Percentiles rank a stretch among this genome's conserved stretches.
Conservation (phyloP, 2,888 invertebrate genomes). For the Aleiodes testaceus region DNA sequence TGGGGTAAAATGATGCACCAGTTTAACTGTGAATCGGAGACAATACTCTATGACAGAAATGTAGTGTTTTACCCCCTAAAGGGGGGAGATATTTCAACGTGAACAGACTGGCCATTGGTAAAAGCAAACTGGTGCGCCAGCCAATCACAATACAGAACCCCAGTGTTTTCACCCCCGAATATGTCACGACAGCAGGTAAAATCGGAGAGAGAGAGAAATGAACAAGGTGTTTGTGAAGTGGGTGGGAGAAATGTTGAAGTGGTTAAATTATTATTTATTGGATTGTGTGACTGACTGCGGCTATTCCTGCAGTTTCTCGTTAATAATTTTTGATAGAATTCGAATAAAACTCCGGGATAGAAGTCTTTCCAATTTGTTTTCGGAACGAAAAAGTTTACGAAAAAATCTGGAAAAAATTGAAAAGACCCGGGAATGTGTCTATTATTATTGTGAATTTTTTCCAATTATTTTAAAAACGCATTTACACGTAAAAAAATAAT, state of each 20-base stretch:
- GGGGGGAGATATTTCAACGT: slow-evolving; percentile 9
- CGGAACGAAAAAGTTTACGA: no score
- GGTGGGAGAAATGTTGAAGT: slow-evolving; percentile 39
- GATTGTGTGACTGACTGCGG: no score
- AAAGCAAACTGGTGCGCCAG: slow-evolving; percentile 52
- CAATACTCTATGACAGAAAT: slow-evolving; percentile 60
- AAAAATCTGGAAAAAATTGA: no score
- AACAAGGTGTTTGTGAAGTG: slow-evolving; percentile 19
- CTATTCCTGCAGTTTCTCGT: not conserved
- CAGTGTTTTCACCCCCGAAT: slow-evolving; percentile 49
- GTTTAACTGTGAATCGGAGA: slow-evolving; percentile 54
- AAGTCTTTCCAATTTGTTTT: no score
- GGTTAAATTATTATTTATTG: slow-evolving; percentile 52
- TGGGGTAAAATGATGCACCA: slow-evolving; percentile 65
- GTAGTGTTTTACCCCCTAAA: slow-evolving; percentile 53
- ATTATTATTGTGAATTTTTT: no score
- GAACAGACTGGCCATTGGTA: slow-evolving; percentile 63
- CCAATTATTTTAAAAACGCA: no score
- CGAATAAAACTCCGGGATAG: no score
- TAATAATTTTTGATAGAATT: not conserved
- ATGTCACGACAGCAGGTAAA: slow-evolving; percentile 58
- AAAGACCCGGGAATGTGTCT: no score
- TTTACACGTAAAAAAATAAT: slow-evolving; percentile 4
- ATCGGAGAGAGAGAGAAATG: slow-evolving; percentile 49
- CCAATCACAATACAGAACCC: slow-evolving; percentile 62